Percentiles rank a stretch among this genome's conserved stretches.
Evolutionary conservation across 2,888 invertebrate genomes (phyloP).

Genomic region (Phorcus lineatus): DNA sequence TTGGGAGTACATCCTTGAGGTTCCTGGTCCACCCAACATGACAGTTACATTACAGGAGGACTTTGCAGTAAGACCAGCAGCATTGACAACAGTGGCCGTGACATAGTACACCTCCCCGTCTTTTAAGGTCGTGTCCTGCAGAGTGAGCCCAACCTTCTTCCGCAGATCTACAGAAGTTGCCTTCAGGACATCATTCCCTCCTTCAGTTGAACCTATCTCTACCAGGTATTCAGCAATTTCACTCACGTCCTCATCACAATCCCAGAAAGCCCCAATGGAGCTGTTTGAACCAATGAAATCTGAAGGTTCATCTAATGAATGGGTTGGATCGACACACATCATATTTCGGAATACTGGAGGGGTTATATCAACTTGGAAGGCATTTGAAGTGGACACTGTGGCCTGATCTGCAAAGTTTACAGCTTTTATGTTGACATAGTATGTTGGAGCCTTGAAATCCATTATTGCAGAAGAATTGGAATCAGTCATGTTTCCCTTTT

Average conservation of each 20-base stretch:
- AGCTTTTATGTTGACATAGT: constrained; percentile 31
- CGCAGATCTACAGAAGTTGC: constrained; percentile 11
- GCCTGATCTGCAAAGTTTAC: constrained; percentile 28
- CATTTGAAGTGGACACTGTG: constrained; percentile 12
- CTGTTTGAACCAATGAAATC: constrained; percentile 6
- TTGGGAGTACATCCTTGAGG: background rate
- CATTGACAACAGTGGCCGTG: constrained; percentile 27
- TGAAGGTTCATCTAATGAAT: constrained; percentile 29
- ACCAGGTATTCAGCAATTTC: constrained; percentile 9
- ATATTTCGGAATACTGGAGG: constrained; percentile 32
- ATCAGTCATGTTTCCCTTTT: background rate
- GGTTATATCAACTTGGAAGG: constrained; percentile 31
- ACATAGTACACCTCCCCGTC: constrained; percentile 29
- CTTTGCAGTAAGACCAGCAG: constrained; percentile 24
- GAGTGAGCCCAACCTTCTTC: constrained; percentile 12
- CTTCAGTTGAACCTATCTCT: constrained; percentile 8
- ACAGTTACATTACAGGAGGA: constrained; percentile 27
- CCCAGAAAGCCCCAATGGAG: constrained; percentile 23
- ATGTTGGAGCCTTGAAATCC: constrained; percentile 14
- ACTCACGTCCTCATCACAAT: constrained; percentile 24
- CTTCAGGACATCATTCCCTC: background rate
- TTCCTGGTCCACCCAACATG: background rate
- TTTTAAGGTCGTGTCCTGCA: background rate
- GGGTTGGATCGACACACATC: constrained; percentile 32
- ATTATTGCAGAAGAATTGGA: background rate